phyloP scores from a whole-genome alignment of 2,113 vertebrate species.

The Coturnix japonica region DNA sequence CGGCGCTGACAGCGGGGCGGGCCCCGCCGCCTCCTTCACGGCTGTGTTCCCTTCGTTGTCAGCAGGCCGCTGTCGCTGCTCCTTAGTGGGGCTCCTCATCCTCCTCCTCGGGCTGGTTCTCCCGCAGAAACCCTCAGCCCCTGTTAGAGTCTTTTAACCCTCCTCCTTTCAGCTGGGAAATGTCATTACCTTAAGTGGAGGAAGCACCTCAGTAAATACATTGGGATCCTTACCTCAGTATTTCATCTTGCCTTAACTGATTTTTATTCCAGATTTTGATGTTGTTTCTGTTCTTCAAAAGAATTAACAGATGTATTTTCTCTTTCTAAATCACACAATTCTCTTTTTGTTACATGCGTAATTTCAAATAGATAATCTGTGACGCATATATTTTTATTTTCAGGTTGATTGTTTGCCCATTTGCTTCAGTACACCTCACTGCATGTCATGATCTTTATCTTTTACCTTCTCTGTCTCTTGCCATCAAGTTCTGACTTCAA shows the following conservation, averaged over 20 bases:
- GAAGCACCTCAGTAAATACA: neutral
- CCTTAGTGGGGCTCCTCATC: neutral
- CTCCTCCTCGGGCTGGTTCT: neutral
- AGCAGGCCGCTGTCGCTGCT: no score
- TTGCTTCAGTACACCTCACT: neutral
- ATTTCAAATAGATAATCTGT: neutral
- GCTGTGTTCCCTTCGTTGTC: no score
- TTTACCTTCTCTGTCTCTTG: neutral
- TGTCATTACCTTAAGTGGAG: neutral
- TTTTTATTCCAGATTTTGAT: neutral
- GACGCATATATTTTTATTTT: neutral
- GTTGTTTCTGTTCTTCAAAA: slow-evolving; percentile 4
- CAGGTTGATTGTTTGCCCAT: neutral
- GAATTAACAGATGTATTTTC: neutral
- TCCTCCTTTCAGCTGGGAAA: neutral
- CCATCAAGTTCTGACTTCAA: neutral
- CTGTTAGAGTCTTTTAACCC: neutral
- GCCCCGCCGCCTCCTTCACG: rapidly evolving
- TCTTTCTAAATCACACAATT: neutral
- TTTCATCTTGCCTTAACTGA: neutral
- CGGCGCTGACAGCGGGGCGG: neutral
- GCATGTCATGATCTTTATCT: neutral
- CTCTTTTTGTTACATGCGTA: neutral
- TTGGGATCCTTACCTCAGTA: neutral
- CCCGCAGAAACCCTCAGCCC: no score